A percentile compares a stretch with the other conserved stretches of the same genome.
Evolutionary conservation across 2,888 invertebrate species (phyloP).

Genomic region (Drosophila recens): DNA sequence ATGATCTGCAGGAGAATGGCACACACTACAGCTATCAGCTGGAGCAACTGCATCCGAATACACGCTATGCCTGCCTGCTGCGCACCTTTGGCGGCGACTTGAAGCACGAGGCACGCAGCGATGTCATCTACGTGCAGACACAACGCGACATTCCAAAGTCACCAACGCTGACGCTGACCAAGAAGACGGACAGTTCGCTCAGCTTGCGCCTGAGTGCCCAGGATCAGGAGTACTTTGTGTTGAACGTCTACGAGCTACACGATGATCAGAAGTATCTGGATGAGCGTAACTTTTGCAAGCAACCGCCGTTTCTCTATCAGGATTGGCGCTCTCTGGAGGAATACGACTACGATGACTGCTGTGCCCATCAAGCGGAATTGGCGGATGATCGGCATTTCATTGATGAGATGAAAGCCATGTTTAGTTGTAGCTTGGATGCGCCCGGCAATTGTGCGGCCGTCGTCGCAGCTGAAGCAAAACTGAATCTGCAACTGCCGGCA

Average conservation of each 20-base stretch:
- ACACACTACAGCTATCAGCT: conserved; percentile 80
- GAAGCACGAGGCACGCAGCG: conserved; percentile 78
- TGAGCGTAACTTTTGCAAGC: conserved; percentile 86
- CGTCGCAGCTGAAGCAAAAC: neutral
- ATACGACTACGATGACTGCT: conserved; percentile 80
- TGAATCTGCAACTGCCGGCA: conserved; percentile 32
- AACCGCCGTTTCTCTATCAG: conserved; percentile 49
- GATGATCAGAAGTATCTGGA: conserved; percentile 85
- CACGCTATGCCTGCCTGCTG: conserved; percentile 91
- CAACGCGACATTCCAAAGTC: conserved; percentile 86
- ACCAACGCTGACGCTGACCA: conserved; percentile 72
- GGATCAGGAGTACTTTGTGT: conserved; percentile 73
- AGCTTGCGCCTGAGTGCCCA: conserved; percentile 86
- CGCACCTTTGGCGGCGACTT: conserved; percentile 87
- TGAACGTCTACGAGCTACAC: conserved; percentile 82
- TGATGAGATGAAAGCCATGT: conserved; percentile 59
- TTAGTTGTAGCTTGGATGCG: conserved; percentile 68
- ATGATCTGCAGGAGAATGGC: conserved; percentile 64
- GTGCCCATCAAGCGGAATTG: conserved; percentile 65
- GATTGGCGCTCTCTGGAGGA: conserved; percentile 36
- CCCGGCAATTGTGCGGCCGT: conserved; percentile 54
- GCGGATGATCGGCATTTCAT: conserved; percentile 69
- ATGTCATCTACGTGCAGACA: conserved; percentile 87
- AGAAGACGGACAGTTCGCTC: conserved; percentile 82
- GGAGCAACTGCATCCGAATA: conserved; percentile 87